Percentiles rank a stretch among this genome's conserved stretches.
These are phyloP conservation scores for Scaptodrosophila latifasciaeformis DNA, from an alignment of 2,888 invertebrate genomes.

Conservation along the genomic window DNA sequence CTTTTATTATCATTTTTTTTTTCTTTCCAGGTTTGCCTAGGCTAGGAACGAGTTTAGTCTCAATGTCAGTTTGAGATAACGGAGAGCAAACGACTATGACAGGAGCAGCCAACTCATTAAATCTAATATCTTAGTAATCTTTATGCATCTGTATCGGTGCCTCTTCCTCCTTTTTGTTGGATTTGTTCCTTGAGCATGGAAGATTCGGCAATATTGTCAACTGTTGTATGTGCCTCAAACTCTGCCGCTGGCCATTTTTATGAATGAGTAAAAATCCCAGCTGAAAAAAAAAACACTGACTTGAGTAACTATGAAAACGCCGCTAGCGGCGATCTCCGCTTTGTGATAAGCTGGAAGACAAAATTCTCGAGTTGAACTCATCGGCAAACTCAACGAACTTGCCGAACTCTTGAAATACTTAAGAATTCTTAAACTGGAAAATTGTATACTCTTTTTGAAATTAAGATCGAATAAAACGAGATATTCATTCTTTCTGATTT, in stretches of 20 bases:
- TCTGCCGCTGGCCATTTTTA: conserved; percentile 44
- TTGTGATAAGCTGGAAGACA: conserved; percentile 45
- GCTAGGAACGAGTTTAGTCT: conserved; percentile 3
- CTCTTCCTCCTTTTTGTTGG: neutral
- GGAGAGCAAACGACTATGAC: conserved; percentile 11
- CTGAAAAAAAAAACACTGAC: neutral
- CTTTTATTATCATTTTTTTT: conserved; percentile 15
- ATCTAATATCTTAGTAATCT: conserved; percentile 60
- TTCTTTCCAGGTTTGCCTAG: neutral
- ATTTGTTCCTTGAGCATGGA: neutral
- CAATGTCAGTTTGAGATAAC: conserved; percentile 4
- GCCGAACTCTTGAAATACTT: no score
- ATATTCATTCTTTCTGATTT: no score
- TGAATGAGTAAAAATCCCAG: no score
- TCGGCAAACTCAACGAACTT: no score
- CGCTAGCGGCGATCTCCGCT: conserved; percentile 52
- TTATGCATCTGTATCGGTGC: conserved; percentile 51
- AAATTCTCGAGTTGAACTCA: no score
- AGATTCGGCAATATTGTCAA: conserved; percentile 60
- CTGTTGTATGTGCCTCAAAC: conserved; percentile 14
- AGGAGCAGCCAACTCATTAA: conserved; percentile 42
- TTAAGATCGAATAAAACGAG: no score
- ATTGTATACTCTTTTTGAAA: no score
- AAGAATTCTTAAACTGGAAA: no score
- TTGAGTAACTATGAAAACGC: conserved; percentile 8